These are phyloP conservation scores for Aix galericulata DNA, from an alignment of 2,113 vertebrate genomes.

Conservation along the genomic window DNA sequence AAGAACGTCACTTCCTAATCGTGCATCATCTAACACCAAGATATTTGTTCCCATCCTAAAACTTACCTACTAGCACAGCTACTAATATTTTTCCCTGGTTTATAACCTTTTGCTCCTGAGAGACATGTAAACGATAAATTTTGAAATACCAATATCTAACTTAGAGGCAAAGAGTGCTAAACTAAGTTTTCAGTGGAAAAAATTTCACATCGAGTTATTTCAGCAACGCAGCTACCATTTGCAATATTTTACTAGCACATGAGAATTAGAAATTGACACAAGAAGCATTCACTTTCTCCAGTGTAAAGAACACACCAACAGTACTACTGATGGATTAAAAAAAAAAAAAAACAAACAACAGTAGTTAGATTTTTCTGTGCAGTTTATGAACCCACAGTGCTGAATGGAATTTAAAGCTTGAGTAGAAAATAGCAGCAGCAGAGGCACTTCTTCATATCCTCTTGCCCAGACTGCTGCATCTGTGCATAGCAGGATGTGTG, in stretches of 20 bases:
- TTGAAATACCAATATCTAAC: background rate
- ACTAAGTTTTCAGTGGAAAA: background rate
- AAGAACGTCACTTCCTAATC: background rate
- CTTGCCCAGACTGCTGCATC: background rate
- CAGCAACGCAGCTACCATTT: background rate
- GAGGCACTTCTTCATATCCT: background rate
- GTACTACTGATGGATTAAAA: background rate
- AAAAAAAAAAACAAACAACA: background rate
- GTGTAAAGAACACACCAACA: background rate
- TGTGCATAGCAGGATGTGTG: background rate
- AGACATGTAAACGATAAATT: background rate
- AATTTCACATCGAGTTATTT: background rate
- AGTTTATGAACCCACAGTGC: background rate
- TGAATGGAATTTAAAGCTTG: background rate
- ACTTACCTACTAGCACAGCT: background rate
- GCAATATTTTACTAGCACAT: background rate
- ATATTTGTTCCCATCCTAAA: background rate
- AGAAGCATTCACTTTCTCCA: rapidly evolving
- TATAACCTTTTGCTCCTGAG: background rate
- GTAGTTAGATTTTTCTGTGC: background rate
- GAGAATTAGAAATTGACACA: background rate
- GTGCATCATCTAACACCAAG: background rate
- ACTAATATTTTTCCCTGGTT: background rate
- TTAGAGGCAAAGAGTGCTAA: background rate
- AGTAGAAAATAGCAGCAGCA: background rate